Percentiles rank a stretch among this genome's conserved stretches.
Evolutionary conservation across 2,797 vertebrate species (phyloP).

Genomic region (Arnoldichthys spilopterus): DNA sequence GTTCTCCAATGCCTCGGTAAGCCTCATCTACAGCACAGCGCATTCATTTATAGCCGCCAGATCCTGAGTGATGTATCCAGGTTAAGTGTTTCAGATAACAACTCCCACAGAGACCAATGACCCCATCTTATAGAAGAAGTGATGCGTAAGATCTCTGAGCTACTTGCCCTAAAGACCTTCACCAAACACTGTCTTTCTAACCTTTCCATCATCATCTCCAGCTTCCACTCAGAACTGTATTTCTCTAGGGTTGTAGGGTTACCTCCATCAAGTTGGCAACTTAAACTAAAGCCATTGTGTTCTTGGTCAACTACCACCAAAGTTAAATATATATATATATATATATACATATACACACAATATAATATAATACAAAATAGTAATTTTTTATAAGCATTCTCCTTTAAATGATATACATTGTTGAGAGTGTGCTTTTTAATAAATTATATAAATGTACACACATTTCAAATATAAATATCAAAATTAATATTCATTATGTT

Average conservation of each 20-base stretch:
- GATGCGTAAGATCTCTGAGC: background rate
- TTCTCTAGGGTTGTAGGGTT: background rate
- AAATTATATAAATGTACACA: too few relatives aligned
- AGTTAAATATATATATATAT: background rate
- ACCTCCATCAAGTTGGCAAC: background rate
- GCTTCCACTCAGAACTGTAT: background rate
- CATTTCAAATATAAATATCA: too few relatives aligned
- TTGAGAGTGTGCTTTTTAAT: too few relatives aligned
- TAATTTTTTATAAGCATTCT: too few relatives aligned
- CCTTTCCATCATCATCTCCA: slow-evolving; percentile 19
- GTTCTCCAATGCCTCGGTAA: background rate
- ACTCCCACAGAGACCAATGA: slow-evolving; percentile 6
- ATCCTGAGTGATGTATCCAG: slow-evolving; percentile 43
- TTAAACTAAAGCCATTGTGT: background rate
- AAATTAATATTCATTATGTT: too few relatives aligned
- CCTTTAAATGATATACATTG: too few relatives aligned
- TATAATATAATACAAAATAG: too few relatives aligned
- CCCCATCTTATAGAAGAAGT: slow-evolving; percentile 26
- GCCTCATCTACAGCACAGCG: slow-evolving; percentile 16
- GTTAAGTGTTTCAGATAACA: slow-evolving; percentile 49
- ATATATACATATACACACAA: too few relatives aligned
- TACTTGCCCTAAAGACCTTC: slow-evolving; percentile 27
- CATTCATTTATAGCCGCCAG: slow-evolving; percentile 32
- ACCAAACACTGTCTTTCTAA: background rate
- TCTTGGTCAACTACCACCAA: background rate